A percentile compares a stretch with the other conserved stretches of the same genome.
Conservation (phyloP, 2,113 vertebrate genomes). For the Pituophis catenifer region DNA sequence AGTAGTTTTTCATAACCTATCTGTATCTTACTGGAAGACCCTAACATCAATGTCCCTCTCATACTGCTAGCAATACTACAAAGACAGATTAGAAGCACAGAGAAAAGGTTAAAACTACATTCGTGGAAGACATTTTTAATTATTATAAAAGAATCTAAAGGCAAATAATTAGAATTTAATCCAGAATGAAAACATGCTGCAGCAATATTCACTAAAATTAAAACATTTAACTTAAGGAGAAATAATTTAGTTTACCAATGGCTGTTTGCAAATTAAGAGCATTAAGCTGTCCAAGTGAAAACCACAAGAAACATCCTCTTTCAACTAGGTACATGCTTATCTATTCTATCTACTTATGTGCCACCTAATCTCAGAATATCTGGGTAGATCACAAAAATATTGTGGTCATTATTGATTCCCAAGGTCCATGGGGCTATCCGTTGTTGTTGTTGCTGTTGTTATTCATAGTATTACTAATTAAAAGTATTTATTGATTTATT, state of each 20-base stretch:
- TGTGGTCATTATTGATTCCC: neutral
- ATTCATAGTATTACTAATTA: neutral
- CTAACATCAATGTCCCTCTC: neutral
- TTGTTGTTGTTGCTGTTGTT: neutral
- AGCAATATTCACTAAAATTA: neutral
- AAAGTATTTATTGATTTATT: neutral
- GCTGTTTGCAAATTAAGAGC: neutral
- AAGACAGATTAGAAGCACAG: neutral
- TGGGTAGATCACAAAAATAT: neutral
- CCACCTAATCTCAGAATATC: neutral
- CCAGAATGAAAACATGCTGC: neutral
- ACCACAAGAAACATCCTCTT: neutral
- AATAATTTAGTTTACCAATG: neutral
- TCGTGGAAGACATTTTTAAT: neutral
- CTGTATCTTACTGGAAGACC: neutral
- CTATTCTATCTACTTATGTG: neutral
- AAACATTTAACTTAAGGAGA: neutral
- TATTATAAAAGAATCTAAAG: neutral
- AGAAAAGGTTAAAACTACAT: neutral
- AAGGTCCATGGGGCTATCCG: neutral
- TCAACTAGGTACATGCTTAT: neutral
- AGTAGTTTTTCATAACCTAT: neutral
- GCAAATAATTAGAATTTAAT: neutral
- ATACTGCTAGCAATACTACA: constrained; percentile 4
- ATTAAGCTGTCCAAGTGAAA: neutral